Evolutionary conservation across 2,888 invertebrate genomes (phyloP), one percentile per base, ranked within the genome.

Genomic region (Bhutanitis thaidina): DNA sequence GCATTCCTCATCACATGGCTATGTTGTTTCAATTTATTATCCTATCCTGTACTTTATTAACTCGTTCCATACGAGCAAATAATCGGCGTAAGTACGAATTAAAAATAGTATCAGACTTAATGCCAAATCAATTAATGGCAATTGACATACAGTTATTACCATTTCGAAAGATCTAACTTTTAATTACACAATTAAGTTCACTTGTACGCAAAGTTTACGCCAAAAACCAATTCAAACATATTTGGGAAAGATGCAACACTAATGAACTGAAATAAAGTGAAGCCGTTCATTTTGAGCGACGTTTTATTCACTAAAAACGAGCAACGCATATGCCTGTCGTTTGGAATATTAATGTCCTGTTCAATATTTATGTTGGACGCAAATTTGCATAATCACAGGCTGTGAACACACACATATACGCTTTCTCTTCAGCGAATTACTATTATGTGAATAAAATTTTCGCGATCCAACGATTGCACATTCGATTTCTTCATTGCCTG

Each of bases 371-470:
- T 87, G 87, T 77, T 78, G 83, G 73, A 74, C 72, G 74, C 80
- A 82, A 81, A 88, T 89, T 88, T 89, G 83, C 88, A 89, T 88
- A 88, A 89, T 89, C 88, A 87, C 82, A 67, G 78, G 69, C 81
- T 71, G 77, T 69, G 80, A 75, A 77, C 77, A 74, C 77, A 71
- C 79, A 74, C 75, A 32, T 25, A 74, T 69, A 68, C 67, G 65
- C 61, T 66, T 59, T 64, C 68, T 63, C 71, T 70, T 74, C 67
- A 61, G 58, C 65, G 71, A 76, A 77, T 76, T 71, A 81, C 83
- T 82, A 84, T 86, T 77, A 83, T 83, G 80, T 69, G 74, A 78
- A 77, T 79, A 74, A 80, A 82, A 83, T 82, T 76, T 59, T 72
- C 84, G 77, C 61, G 67, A 80, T 5, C 49, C 34, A 44, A 20